A percentile compares a stretch with the other conserved stretches of the same genome.
phyloP scores from a whole-genome alignment of 2,888 invertebrate genomes.

The Drosophila meridiana region DNA sequence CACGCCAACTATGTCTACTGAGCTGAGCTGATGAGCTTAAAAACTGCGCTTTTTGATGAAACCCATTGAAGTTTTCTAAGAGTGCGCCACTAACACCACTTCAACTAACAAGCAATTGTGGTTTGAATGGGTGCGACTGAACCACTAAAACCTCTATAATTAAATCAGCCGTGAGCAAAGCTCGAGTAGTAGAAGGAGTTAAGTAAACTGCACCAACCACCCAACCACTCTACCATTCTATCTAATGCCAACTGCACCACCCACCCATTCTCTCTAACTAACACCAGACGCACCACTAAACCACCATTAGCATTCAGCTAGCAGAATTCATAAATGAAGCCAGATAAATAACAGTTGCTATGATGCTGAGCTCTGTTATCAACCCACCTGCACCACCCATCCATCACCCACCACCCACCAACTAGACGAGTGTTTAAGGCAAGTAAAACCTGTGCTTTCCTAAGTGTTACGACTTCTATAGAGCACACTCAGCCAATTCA shows the following conservation, averaged over 20 bases:
- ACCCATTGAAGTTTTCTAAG: neutral
- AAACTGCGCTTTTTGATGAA: neutral
- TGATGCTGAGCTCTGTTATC: neutral
- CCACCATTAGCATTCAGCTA: neutral
- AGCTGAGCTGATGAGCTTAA: neutral
- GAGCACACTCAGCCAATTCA: constrained; percentile 64
- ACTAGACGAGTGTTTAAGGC: neutral
- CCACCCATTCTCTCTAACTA: neutral
- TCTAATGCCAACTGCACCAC: neutral
- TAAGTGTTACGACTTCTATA: constrained; percentile 11
- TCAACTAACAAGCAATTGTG: neutral
- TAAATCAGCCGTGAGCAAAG: neutral
- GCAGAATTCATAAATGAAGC: neutral
- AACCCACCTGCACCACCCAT: neutral
- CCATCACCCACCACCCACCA: neutral
- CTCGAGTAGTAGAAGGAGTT: neutral
- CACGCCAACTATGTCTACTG: neutral
- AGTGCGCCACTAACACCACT: neutral
- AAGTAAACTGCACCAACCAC: neutral
- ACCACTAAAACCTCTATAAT: neutral
- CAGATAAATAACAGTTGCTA: neutral
- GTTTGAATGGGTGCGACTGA: neutral
- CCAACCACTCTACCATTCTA: neutral
- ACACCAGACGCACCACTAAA: constrained; percentile 1
- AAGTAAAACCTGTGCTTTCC: neutral